Base-by-base conservation (phyloP, 2,797 vertebrate species). In the Bovichtus variegatus region DNA sequence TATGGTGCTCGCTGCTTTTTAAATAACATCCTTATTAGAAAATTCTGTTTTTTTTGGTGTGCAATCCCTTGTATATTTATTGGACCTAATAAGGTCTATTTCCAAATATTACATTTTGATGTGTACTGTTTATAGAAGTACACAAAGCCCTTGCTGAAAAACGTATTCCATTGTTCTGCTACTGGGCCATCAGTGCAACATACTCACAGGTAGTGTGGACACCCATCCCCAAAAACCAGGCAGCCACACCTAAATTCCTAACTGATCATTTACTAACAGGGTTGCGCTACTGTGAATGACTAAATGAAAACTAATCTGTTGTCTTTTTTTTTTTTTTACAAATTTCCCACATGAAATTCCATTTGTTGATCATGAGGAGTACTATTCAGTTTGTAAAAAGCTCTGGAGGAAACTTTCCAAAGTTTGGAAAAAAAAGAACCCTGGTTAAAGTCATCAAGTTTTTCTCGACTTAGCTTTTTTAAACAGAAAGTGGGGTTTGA, bases 401-500 rank as follows among this genome's bases (percentile, higher is more conserved):
- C 44, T 50, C 6, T 19, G 18, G 40, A 71, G 21, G 34, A 58
- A 44, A 43, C 34, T 38, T 68, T 15, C 40, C 18, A 16, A 38
- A 51, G 36, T 60, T 46, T 3, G 9, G 5, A 34, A 23, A 18
- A 15, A 40, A 15, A 15, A n/a, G n/a, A n/a, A n/a, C n/a, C n/a
- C n/a, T n/a, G n/a, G n/a, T n/a, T n/a, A n/a, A n/a, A n/a, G n/a
- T 49, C 21, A 23, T 15, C 0, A 27, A 29, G 23, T 58, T 74
- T 62, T 29, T 50, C 36, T 53, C 12, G 3, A 66, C 18, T 59
- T 64, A 21, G 51, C 25, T 34, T 58, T 60, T 68, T 60, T 71
- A 54, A n/a, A 57, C 62, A 57, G 55, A 47, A 27, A 16, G 23
- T 13, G 34, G 11, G 15, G 27, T 38, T 47, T 51, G 7, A 50